phyloP scores from a whole-genome alignment of 2,888 invertebrate genomes.

The Thecocarcelia acutangulata region DNA sequence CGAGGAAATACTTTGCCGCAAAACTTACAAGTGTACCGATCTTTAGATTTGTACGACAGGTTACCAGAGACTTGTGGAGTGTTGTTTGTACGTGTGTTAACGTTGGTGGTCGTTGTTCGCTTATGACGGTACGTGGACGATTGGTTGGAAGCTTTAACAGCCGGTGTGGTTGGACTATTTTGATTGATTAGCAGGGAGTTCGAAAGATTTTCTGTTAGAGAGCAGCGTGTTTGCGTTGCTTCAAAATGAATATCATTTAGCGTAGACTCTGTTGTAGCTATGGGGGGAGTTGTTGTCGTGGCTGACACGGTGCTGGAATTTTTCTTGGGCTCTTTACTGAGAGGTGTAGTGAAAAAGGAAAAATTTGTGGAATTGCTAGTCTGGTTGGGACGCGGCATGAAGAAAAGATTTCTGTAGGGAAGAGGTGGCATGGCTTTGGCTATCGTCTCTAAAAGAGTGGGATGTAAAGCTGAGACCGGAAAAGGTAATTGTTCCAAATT shows the following conservation, averaged over 20 bases:
- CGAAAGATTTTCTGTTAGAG: conserved; percentile 58
- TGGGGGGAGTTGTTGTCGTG: conserved; percentile 64
- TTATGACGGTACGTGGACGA: conserved; percentile 60
- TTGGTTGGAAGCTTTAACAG: conserved; percentile 48
- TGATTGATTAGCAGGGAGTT: conserved; percentile 57
- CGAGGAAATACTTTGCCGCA: conserved; percentile 98
- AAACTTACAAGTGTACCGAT: conserved; percentile 97
- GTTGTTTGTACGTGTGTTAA: conserved; percentile 58
- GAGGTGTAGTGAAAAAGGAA: conserved; percentile 83
- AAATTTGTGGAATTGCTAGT: conserved; percentile 82
- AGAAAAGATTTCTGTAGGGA: conserved; percentile 83
- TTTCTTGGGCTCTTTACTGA: conserved; percentile 58
- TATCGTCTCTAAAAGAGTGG: conserved; percentile 88
- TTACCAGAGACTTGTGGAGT: conserved; percentile 54
- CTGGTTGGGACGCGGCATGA: conserved; percentile 81
- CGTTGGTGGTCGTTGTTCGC: conserved; percentile 33
- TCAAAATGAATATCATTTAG: conserved; percentile 58
- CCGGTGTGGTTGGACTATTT: conserved; percentile 48
- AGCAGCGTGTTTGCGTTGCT: conserved; percentile 34
- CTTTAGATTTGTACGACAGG: conserved; percentile 85
- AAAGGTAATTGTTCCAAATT: conserved; percentile 74
- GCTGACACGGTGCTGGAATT: conserved; percentile 63
- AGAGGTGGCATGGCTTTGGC: conserved; percentile 85
- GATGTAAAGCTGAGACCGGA: conserved; percentile 84
- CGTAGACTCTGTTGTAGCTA: conserved; percentile 53